These are phyloP conservation scores for Ostrea edulis DNA, from an alignment of 1,140 invertebrate genomes.

Conservation along the genomic window DNA sequence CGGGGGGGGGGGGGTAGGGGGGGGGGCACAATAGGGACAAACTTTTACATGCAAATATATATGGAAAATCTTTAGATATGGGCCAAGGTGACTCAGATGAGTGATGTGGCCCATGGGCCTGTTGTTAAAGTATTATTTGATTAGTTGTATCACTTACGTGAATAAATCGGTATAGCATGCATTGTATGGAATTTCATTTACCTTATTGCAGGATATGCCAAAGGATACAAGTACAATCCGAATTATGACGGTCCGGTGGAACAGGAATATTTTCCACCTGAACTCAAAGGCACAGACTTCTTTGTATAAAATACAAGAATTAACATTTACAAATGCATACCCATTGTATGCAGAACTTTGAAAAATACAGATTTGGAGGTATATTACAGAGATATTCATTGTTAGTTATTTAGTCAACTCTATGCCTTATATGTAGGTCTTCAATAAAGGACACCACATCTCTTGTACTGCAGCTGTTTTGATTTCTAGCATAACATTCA, in stretches of 20 bases:
- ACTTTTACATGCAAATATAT: no score
- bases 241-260: constrained; percentile 64
- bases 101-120: no score
- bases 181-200: not conserved
- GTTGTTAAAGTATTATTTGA: no score
- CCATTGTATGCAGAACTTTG: not conserved
- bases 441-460: not conserved
- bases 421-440: not conserved
- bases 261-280: constrained; percentile 73
- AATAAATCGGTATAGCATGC: no score
- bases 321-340: not conserved
- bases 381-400: not conserved
- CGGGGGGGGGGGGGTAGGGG: no score
- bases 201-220: constrained; percentile 79
- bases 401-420: not conserved
- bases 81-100: no score
- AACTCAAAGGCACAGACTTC: constrained; percentile 41
- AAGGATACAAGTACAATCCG: constrained; percentile 77
- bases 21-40: no score
- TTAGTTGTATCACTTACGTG: no score
- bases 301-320: not conserved
- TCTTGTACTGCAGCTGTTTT: not conserved
- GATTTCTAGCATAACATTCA: not conserved
- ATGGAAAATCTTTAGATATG: no score
- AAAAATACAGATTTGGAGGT: not conserved